phyloP scores from a whole-genome alignment of 2,113 vertebrate genomes.

The Acrocephalus arundinaceus region DNA sequence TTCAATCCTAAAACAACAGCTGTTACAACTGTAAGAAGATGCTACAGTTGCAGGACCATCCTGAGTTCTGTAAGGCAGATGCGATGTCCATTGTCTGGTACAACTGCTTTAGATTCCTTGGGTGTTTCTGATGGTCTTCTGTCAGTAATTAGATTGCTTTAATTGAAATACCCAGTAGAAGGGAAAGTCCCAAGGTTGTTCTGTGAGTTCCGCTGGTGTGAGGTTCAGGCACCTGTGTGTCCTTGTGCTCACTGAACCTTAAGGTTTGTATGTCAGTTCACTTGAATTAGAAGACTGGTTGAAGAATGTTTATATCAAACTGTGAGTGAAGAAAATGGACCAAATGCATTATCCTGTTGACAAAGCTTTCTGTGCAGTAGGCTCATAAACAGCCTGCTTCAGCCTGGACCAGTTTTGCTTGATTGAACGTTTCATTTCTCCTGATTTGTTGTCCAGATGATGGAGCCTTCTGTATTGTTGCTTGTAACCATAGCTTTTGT shows the following conservation, averaged over 20 bases:
- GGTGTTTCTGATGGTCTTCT: background rate
- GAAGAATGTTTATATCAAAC: background rate
- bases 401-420: background rate
- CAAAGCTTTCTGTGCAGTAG: background rate
- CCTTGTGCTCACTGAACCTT: background rate
- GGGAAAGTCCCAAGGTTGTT: background rate
- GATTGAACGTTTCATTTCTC: accelerated
- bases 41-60: background rate
- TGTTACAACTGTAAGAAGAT: background rate
- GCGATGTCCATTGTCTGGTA: background rate
- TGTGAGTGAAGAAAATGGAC: background rate
- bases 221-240: background rate
- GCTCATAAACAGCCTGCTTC: background rate
- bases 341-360: background rate
- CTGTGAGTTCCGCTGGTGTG: background rate
- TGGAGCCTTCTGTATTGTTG: background rate
- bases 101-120: background rate
- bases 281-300: background rate
- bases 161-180: background rate
- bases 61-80: background rate
- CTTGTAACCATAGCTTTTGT: background rate
- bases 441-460: background rate
- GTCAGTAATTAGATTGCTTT: background rate
- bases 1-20: background rate
- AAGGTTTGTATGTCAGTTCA: background rate